A percentile compares a stretch with the other conserved stretches of the same genome.
Evolutionary conservation across 2,113 vertebrate species (phyloP).

Genomic region (Oceanodroma tethys): DNA sequence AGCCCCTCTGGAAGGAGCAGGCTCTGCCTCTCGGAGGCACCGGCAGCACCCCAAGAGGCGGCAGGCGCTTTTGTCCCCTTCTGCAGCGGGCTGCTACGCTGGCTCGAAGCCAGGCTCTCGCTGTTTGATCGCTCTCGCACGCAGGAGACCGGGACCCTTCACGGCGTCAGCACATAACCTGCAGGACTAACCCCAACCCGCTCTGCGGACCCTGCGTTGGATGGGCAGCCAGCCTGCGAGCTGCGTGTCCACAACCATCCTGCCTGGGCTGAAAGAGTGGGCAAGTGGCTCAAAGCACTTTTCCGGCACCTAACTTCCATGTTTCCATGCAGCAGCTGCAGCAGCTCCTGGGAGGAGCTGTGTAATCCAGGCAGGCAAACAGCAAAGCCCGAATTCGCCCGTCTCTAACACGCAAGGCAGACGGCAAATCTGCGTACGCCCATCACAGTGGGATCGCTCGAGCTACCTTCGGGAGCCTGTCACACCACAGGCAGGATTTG

Average conservation of each 20-base stretch:
- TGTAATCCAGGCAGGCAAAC: not conserved
- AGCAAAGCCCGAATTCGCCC: not conserved
- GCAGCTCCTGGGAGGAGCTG: not conserved
- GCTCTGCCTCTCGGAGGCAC: not conserved
- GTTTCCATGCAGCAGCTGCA: not conserved
- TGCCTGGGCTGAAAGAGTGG: not conserved
- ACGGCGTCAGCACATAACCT: fast-evolving
- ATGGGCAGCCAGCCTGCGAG: not conserved
- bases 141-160: no score
- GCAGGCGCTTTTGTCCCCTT: not conserved
- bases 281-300: not conserved
- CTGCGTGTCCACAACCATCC: not conserved
- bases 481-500: fast-evolving
- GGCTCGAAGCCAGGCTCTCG: not conserved
- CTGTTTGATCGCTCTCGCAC: not conserved
- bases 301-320: not conserved
- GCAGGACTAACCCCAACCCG: not conserved
- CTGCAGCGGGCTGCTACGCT: fast-evolving
- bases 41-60: not conserved
- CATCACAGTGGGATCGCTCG: no score
- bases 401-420: no score
- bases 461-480: not conserved
- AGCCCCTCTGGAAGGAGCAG: not conserved
- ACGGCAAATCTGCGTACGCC: not conserved
- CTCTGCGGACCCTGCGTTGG: fast-evolving